phyloP scores from a whole-genome alignment of 1,140 invertebrate species.

The Brachionus sp. region DNA sequence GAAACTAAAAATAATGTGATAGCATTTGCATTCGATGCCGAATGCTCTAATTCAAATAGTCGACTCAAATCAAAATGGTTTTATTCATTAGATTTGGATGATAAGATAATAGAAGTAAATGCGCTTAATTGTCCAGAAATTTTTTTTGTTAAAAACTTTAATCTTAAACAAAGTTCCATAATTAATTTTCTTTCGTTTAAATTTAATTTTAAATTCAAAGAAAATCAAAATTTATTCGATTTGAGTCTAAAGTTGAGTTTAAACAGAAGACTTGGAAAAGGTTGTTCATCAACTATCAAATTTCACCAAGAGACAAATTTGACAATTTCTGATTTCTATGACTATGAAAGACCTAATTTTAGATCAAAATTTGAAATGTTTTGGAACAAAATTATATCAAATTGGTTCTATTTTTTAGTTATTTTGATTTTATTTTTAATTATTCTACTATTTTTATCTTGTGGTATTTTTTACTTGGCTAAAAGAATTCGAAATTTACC shows the following conservation, averaged over 20 bases:
- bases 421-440: background rate
- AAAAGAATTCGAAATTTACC: background rate
- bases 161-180: background rate
- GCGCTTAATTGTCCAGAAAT: background rate
- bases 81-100: constrained; percentile 4
- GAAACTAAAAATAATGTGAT: background rate
- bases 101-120: constrained; percentile 6
- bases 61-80: background rate
- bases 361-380: constrained; percentile 1
- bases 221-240: background rate
- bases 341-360: background rate
- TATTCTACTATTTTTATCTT: background rate
- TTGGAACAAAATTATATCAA: constrained; percentile 1
- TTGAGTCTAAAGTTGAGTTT: background rate
- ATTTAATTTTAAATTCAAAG: background rate
- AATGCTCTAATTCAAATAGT: background rate
- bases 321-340: background rate
- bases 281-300: background rate
- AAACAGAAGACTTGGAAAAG: constrained; percentile 9
- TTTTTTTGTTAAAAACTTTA: background rate
- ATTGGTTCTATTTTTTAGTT: background rate
- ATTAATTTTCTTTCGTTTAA: background rate
- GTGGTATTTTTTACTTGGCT: background rate
- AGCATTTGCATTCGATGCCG: background rate
- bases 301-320: background rate